Conservation (phyloP, 1,140 invertebrate species). For the Apocrypta bakeri region DNA sequence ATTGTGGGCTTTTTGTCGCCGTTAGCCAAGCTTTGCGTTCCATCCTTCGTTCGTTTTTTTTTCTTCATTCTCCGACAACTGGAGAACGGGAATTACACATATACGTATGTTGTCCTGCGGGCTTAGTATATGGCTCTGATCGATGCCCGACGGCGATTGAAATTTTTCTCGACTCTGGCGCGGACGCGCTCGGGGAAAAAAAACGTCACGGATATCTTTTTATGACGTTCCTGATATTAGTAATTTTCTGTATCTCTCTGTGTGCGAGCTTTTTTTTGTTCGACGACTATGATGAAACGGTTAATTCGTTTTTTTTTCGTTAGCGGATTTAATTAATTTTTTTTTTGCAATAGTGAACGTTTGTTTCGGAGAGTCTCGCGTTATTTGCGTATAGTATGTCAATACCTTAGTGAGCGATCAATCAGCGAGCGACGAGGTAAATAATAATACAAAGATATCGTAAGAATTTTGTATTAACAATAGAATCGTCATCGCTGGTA, state of each 20-base stretch:
- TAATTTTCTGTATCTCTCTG: conserved; percentile 4
- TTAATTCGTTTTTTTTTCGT: background rate
- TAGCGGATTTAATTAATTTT: background rate
- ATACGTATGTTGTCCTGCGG: background rate
- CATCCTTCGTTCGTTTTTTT: background rate
- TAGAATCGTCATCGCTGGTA: no score
- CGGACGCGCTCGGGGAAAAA: conserved; percentile 8
- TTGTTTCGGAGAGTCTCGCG: background rate
- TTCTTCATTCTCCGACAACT: no score
- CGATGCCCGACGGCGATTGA: conserved; percentile 48
- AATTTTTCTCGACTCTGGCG: conserved; percentile 52
- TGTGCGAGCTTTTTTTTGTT: background rate
- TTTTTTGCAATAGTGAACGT: background rate
- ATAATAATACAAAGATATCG: no score
- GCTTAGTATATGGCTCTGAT: conserved; percentile 12
- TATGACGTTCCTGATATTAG: conserved; percentile 5
- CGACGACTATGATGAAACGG: background rate
- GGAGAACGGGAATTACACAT: conserved; percentile 17
- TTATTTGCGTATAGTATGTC: background rate
- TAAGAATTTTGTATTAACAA: no score
- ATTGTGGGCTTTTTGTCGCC: conserved; percentile 53
- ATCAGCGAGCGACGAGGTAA: background rate
- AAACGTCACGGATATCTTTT: conserved; percentile 14
- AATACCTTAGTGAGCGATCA: background rate
- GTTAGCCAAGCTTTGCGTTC: conserved; percentile 1